Evolutionary conservation across 1,140 invertebrate genomes (phyloP).

Genomic region (Cyclina sinensis): DNA sequence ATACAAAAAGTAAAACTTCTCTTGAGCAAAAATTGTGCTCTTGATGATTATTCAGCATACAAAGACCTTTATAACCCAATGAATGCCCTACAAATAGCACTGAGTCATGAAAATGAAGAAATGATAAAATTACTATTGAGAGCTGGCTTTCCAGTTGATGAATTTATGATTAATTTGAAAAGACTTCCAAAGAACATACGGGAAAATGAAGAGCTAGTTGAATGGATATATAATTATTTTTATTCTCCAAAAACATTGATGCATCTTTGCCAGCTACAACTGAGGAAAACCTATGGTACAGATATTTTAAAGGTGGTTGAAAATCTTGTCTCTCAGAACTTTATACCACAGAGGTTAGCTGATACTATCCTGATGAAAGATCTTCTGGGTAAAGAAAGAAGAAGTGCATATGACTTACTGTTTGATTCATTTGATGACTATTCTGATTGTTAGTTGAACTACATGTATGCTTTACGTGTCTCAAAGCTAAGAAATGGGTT

Average conservation of each 20-base stretch:
- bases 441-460: not conserved
- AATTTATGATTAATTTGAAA: not conserved
- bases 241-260: slow-evolving; percentile 31
- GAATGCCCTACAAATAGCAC: slow-evolving; percentile 46
- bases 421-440: slow-evolving; percentile 17
- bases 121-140: slow-evolving; percentile 47
- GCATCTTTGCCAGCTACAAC: slow-evolving; percentile 32
- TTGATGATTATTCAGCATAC: slow-evolving; percentile 12
- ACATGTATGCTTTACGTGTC: no score
- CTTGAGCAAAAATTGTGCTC: slow-evolving; percentile 31
- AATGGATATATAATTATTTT: slow-evolving; percentile 59
- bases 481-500: no score
- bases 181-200: not conserved
- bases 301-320: not conserved
- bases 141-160: slow-evolving; percentile 30
- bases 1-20: slow-evolving; percentile 30
- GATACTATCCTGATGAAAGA: slow-evolving; percentile 51
- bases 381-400: not conserved
- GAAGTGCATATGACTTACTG: not conserved
- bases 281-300: slow-evolving; percentile 10
- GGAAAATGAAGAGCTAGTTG: slow-evolving; percentile 31
- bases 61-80: slow-evolving; percentile 16
- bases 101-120: slow-evolving; percentile 6
- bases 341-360: slow-evolving; percentile 34
- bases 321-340: not conserved